A percentile compares a stretch with the other conserved stretches of the same genome.
Evolutionary conservation across 2,888 invertebrate genomes (phyloP).

Genomic region (Tanypteryx hageni): DNA sequence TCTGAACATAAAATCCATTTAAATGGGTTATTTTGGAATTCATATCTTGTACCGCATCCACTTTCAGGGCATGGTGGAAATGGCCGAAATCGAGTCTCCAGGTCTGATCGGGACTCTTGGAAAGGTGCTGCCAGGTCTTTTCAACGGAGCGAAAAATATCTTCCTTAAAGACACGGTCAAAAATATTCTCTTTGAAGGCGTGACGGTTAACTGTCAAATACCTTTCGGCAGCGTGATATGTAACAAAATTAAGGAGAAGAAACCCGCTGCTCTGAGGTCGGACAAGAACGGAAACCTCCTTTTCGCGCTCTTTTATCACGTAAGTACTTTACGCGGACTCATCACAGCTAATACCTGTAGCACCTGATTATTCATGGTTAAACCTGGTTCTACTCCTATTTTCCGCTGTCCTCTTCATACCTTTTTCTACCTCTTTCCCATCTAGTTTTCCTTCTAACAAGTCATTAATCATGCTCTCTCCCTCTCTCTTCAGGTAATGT

Average conservation of each 20-base stretch:
- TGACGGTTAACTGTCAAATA: slow-evolving; percentile 76
- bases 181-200: slow-evolving; percentile 79
- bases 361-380: too few relatives aligned
- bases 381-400: too few relatives aligned
- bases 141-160: slow-evolving; percentile 76
- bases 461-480: too few relatives aligned
- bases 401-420: too few relatives aligned
- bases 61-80: slow-evolving; percentile 75
- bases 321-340: not conserved
- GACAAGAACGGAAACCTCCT: not conserved
- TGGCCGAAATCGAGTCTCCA: slow-evolving; percentile 72
- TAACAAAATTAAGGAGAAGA: not conserved
- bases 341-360: too few relatives aligned
- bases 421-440: too few relatives aligned
- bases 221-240: not conserved
- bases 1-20: not conserved
- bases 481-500: too few relatives aligned
- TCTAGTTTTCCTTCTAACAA: too few relatives aligned
- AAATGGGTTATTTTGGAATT: not conserved
- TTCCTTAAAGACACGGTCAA: slow-evolving; percentile 77
- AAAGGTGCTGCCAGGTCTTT: slow-evolving; percentile 74
- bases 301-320: slow-evolving; percentile 20
- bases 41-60: not conserved
- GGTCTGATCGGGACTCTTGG: not conserved
- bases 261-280: not conserved